A percentile compares a stretch with the other conserved stretches of the same genome.
These are phyloP conservation scores for Rhagonycha lutea DNA, from an alignment of 2,888 invertebrate genomes.

Conservation along the genomic window DNA sequence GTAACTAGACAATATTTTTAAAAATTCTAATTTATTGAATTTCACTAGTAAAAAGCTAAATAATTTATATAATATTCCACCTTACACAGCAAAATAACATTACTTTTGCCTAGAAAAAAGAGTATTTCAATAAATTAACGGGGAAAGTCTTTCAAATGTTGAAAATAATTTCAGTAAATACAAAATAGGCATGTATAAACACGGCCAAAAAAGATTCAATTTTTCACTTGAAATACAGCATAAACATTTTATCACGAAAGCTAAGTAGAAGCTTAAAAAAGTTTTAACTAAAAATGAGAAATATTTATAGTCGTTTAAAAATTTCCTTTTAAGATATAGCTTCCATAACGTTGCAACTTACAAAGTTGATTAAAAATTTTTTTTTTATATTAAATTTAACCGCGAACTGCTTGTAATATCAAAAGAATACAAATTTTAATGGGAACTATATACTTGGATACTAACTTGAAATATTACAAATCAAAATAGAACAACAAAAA, in stretches of 20 bases:
- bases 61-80: not conserved
- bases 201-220: not conserved
- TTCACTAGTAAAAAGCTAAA: too few relatives aligned
- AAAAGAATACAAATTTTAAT: not conserved
- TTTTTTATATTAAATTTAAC: constrained; percentile 19
- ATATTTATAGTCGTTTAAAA: constrained; percentile 19
- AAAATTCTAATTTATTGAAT: too few relatives aligned
- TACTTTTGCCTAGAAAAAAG: not conserved
- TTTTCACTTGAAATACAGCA: not conserved
- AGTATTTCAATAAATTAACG: not conserved
- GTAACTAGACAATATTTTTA: too few relatives aligned
- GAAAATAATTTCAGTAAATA: not conserved
- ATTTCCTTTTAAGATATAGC: constrained; percentile 15
- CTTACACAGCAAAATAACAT: not conserved
- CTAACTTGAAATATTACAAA: not conserved
- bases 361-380: constrained; percentile 30
- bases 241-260: constrained; percentile 4
- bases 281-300: constrained; percentile 18
- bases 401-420: constrained; percentile 19
- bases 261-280: constrained; percentile 11
- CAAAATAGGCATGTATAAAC: not conserved
- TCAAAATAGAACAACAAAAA: not conserved
- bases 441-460: not conserved
- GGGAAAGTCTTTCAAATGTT: not conserved
- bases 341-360: constrained; percentile 16